phyloP scores from a whole-genome alignment of 2,797 vertebrate species.

The Tauraco hartlaubi region DNA sequence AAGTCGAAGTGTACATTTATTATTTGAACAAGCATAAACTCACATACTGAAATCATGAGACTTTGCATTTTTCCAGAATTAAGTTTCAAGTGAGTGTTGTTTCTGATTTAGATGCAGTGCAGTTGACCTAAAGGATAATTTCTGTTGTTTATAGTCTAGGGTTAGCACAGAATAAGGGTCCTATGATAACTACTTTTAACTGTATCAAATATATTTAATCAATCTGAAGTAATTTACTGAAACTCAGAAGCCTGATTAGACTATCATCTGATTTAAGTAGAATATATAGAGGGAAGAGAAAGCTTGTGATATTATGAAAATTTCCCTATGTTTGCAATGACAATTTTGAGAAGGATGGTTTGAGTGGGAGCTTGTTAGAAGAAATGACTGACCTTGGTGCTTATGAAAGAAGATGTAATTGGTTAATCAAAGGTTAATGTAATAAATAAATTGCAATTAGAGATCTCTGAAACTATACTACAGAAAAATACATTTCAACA shows the following conservation, averaged over 20 bases:
- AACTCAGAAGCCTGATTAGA: not conserved
- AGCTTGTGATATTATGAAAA: not conserved
- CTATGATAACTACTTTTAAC: not conserved
- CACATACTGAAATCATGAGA: not conserved
- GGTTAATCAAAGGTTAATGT: not conserved
- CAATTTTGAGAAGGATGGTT: not conserved
- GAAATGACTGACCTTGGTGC: not conserved
- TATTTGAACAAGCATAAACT: not conserved
- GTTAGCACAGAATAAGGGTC: not conserved
- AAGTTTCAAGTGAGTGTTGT: not conserved
- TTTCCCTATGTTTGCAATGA: not conserved
- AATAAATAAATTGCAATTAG: not conserved
- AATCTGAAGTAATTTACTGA: not conserved
- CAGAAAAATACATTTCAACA: not conserved
- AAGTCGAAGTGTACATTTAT: not conserved
- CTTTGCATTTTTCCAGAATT: not conserved
- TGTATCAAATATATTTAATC: not conserved
- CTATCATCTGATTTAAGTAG: not conserved
- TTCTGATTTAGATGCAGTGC: not conserved
- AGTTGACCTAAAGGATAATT: not conserved
- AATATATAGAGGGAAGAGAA: not conserved
- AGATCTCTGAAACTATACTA: not conserved
- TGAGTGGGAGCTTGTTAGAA: not conserved
- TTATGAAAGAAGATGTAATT: not conserved
- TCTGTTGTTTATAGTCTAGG: not conserved